Base-by-base conservation (phyloP, 2,797 vertebrate genomes). In the Muscicapa comitata region DNA sequence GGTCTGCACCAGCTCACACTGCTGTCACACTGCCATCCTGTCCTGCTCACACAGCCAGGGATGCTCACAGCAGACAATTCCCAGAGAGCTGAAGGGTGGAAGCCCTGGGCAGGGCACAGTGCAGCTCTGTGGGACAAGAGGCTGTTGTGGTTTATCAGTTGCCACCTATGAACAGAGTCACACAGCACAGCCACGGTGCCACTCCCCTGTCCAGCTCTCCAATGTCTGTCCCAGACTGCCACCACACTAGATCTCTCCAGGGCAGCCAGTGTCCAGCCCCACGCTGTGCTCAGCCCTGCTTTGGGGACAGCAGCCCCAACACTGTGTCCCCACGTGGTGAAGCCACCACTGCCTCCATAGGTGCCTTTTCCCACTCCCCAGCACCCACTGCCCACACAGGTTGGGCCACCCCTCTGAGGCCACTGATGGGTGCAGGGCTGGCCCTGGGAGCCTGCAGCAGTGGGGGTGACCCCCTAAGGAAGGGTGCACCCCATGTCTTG, bases 101-200 rank as follows among this genome's bases (percentile, higher is more conserved):
- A 83, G 20, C 8, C 57, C 33, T 20, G 53, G 17, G 20, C 75
- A 47, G 21, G 7, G 62, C 78, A n/a, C 0, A 0, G 47, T 0
- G 0, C 0, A 0, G 42, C 0, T 0, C 59, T 70, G 35, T 11
- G 47, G 0, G 37, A 42, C 47, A 8, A 0, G 1, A 50, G 35
- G 21, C 35, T 72, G 21, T 67, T 47, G 17, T 8, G 1, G 12
- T 37, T 58, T 26, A 8, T 20, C 4, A 0, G 55, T 2, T 38
- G 26, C 18, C 47, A 51, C 35, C 42, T 1, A 0, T 1, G 1
- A 74, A 40, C 1, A 0, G 43, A 57, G 31, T 47, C 19, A 1
- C 0, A 0, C 5, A 24, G 59, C 61, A 35, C 13, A 5, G 68
- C 55, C 13, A 4, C 0, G 0, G 37, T 63, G 62, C 67, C 14